Evolutionary conservation across 2,888 invertebrate species (phyloP), one percentile per base, ranked within the genome.

Genomic region (Galeopsomyia nigrocyanea): DNA sequence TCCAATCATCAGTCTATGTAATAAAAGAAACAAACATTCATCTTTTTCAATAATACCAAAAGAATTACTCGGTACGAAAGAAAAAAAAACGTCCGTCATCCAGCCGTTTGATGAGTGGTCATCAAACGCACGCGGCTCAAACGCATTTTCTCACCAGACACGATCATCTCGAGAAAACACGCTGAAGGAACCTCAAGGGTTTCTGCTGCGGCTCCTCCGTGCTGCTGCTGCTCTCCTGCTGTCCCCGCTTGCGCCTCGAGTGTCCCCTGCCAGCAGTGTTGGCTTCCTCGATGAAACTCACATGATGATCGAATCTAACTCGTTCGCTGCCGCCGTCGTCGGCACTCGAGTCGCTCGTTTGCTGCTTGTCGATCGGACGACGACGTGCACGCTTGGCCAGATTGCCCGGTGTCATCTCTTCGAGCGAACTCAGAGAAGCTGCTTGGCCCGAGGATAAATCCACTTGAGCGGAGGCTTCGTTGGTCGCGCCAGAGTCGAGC

Each of bases 281-380:
- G 3, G 85, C 82, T 75, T 88, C 88, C 60, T 87, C 88, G 66
- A 90, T 89, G 80, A 90, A 89, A 78, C 90, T 91, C 71, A 91
- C 89, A 77, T 90, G 90, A 81, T 91, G 90, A 79, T 91, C 91
- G 80, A 91, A 91, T 68, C 91, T 87, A 1, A 91, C 91, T n/a
- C 91, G 86, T 80, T 91, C 91, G 0, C 90, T 90, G 39, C 88
- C 88, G 70, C 90, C 88, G 71, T 90, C 90, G 77, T 90, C 90
- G 9, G 85, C 86, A 62, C 83, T 82, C 2, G 79, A 78, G 56
- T 86, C 86, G 75, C 84, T 84, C n/a, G 17, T 55, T 17, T 83
- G 74, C 81, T 86, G 69, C 82, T 85, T 80, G 74, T 86, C 78
- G 1, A 85, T 82, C 0, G 85, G 83, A 53, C 85, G 83, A 56